Evolutionary conservation across 2,888 invertebrate species (phyloP).

Genomic region (Graphium colonna): DNA sequence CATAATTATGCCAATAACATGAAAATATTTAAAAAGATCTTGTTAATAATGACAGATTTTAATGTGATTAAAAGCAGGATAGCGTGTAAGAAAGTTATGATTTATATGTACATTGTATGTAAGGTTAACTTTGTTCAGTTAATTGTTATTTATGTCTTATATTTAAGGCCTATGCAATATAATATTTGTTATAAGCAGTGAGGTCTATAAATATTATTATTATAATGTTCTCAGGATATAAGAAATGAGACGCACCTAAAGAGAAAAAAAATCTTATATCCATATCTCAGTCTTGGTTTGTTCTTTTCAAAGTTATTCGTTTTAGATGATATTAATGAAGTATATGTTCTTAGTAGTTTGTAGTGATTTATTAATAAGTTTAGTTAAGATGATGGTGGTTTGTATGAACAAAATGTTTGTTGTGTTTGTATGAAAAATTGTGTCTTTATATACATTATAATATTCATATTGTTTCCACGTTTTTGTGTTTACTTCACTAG

Average conservation of each 20-base stretch:
- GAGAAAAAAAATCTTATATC: too few relatives aligned
- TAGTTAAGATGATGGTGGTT: neutral
- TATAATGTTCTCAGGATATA: neutral
- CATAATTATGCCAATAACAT: too few relatives aligned
- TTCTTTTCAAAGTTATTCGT: too few relatives aligned
- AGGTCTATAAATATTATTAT: neutral
- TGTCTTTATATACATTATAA: neutral
- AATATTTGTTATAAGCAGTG: neutral
- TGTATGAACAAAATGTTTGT: neutral
- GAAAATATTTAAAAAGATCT: too few relatives aligned
- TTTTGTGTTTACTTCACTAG: neutral
- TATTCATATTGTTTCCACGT: neutral
- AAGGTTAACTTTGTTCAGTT: slow-evolving; percentile 1
- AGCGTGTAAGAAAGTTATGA: neutral
- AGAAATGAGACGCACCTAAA: neutral
- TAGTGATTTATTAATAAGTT: neutral
- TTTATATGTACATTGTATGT: neutral
- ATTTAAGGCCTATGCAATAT: neutral
- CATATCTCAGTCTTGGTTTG: too few relatives aligned
- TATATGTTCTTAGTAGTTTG: neutral
- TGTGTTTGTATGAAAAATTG: neutral
- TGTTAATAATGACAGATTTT: too few relatives aligned
- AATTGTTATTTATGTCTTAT: neutral
- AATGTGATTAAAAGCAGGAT: neutral
- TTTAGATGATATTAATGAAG: neutral